Evolutionary conservation across 2,888 invertebrate species (phyloP).

Genomic region (Dorcus hopei): DNA sequence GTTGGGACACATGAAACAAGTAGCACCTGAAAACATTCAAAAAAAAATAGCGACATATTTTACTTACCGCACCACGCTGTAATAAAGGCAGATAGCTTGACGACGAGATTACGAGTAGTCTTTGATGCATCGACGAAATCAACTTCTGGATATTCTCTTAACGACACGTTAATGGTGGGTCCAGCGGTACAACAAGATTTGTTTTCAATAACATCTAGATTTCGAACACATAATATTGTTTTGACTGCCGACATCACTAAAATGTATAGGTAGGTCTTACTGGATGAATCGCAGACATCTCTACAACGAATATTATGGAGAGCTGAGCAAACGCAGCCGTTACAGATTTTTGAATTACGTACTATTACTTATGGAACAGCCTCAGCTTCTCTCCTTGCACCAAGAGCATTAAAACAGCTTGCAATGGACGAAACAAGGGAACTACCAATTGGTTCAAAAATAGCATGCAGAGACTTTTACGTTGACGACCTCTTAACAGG

Average conservation of each 20-base stretch:
- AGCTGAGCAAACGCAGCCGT: background rate
- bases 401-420: constrained; percentile 21
- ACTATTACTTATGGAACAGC: constrained; percentile 29
- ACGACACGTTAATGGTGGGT: constrained; percentile 5
- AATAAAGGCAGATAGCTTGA: constrained; percentile 4
- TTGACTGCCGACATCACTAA: constrained; percentile 17
- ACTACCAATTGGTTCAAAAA: background rate
- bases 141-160: constrained; percentile 2
- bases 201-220: no score
- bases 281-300: constrained; percentile 4
- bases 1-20: no score
- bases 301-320: constrained; percentile 20
- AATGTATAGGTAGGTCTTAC: constrained; percentile 16
- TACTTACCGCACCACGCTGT: constrained; percentile 12
- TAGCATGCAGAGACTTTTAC: constrained; percentile 7
- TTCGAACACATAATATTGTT: constrained; percentile 7
- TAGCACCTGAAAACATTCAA: no score
- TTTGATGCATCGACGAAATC: constrained; percentile 8
- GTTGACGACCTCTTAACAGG: constrained; percentile 17
- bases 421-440: no score
- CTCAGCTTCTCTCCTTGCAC: constrained; percentile 23
- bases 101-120: no score
- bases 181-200: no score
- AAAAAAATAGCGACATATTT: background rate
- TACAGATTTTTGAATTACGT: no score